These are phyloP conservation scores for Anagrus nilaparvatae DNA, from an alignment of 1,140 invertebrate species.

Conservation along the genomic window DNA sequence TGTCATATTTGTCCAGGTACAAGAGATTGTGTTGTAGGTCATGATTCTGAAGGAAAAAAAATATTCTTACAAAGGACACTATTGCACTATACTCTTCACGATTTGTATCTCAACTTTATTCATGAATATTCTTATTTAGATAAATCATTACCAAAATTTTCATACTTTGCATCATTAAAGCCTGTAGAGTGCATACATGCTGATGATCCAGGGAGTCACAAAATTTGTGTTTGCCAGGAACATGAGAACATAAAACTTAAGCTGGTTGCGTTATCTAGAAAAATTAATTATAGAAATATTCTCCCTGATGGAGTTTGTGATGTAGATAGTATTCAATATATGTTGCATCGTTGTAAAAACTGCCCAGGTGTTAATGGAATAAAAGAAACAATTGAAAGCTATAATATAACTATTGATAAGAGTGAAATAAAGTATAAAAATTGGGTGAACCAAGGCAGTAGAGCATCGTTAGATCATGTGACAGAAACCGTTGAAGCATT, in stretches of 20 bases:
- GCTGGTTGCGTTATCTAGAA: background rate
- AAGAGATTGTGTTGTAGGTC: no score
- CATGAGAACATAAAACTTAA: constrained; percentile 2
- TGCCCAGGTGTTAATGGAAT: background rate
- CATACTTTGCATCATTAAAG: constrained; percentile 6
- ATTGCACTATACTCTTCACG: no score
- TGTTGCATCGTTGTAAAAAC: background rate
- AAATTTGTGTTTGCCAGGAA: background rate
- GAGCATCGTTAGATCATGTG: constrained; percentile 1
- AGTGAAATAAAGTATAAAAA: background rate
- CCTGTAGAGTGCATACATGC: constrained; percentile 6
- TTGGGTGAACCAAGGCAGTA: background rate
- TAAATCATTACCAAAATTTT: no score
- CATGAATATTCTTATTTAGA: no score
- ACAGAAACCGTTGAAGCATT: constrained; percentile 3
- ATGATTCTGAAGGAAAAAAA: no score
- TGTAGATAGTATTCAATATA: background rate
- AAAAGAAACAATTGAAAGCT: background rate
- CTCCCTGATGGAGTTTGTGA: constrained; percentile 1
- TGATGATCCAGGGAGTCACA: constrained; percentile 7
- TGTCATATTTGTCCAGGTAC: no score
- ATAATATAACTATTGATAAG: background rate
- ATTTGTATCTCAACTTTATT: no score
- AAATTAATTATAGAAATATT: constrained; percentile 8
- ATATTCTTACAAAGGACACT: no score